Evolutionary conservation across 92 coral and sea anemone genomes (phyloP), one percentile per base, ranked within the genome.

Genomic region (Actinernus sp.): DNA sequence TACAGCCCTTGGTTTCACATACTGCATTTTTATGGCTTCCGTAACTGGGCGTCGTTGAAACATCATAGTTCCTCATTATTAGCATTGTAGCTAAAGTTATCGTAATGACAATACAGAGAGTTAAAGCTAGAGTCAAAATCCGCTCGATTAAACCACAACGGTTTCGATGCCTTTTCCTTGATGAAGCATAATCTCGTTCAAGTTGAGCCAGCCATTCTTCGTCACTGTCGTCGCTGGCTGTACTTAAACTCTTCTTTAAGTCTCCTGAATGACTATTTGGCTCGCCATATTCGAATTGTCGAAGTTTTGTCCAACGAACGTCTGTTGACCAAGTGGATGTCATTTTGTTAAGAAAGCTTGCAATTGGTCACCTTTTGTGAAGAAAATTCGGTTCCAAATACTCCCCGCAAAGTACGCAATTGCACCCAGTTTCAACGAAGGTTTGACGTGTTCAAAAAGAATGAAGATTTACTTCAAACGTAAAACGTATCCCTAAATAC

Each of bases 181-280:
- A 88, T 10, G 86, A 73, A 26, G 96, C 98, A 63, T 94, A 94
- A 33, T 94, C 98, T 62, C 88, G 45, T 40, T 94, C 98, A 1
- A 94, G 90, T 40, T 94, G 98, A 12, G 97, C 96, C 21, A 94
- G 23, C 98, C 98, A 94, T 28, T 92, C 98, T 20, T 94, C 98
- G 31, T 94, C 98, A 11, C 97, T 90, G 19, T 90, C 98, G 49
- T 94, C 98, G 63, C 95, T 93, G 7, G 79, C 98, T 10, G 74
- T 88, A 13, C 83, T 86, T 2, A 58, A 2, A 14, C 77, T 50
- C 57, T 78, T 81, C 55, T 83, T 88, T 36, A 87, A 56, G 11
- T 86, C 82, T 2, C 63, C 80, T 1, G 49, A 57, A 40, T 69
- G 78, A 30, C 50, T 64, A 34, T 41, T 65, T 1, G 87, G 73